Evolutionary conservation across 2,797 vertebrate genomes (phyloP).

Genomic region (Cirrhinus mrigala): DNA sequence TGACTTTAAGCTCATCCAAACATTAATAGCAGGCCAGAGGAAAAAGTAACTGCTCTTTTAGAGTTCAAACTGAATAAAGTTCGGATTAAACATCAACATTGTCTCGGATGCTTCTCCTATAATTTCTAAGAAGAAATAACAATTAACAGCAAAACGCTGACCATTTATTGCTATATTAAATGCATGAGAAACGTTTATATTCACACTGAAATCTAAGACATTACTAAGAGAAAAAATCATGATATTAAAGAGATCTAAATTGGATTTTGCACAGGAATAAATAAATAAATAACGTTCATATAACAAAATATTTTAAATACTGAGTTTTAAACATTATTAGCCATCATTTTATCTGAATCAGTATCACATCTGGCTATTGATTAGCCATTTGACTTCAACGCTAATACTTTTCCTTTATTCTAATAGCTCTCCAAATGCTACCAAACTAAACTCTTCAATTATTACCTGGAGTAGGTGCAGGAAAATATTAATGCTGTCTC

Average conservation of each 20-base stretch:
- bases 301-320: background rate
- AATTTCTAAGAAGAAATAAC: background rate
- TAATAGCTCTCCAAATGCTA: constrained; percentile 22
- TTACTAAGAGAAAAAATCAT: too few relatives aligned
- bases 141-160: background rate
- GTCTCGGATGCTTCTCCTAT: background rate
- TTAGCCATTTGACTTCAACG: background rate
- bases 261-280: background rate
- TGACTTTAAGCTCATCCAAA: constrained; percentile 20
- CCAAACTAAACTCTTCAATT: constrained; percentile 26
- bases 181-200: background rate
- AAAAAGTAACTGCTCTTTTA: background rate
- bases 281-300: too few relatives aligned
- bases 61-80: background rate
- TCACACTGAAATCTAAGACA: background rate
- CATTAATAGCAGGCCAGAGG: background rate
- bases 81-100: background rate
- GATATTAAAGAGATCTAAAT: background rate
- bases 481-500: constrained; percentile 9
- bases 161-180: background rate
- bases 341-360: background rate
- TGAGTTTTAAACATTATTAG: background rate
- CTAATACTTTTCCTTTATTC: constrained; percentile 22
- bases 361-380: background rate
- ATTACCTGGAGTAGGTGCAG: constrained; percentile 39